A percentile compares a stretch with the other conserved stretches of the same genome.
phyloP scores from a whole-genome alignment of 2,888 invertebrate species.

The Capitulum mitella region DNA sequence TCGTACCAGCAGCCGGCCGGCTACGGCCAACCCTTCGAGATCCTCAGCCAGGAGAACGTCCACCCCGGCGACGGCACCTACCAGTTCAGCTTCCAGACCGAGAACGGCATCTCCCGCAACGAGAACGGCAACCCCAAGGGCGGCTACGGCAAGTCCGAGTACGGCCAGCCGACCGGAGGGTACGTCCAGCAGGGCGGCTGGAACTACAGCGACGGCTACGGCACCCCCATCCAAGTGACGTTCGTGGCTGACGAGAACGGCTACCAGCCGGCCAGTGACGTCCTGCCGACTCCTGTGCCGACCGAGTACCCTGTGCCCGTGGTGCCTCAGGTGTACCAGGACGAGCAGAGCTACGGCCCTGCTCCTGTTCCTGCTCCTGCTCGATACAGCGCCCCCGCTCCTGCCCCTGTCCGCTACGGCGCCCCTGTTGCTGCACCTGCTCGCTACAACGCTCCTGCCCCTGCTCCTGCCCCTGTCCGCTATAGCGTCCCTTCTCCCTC shows the following conservation, averaged over 20 bases:
- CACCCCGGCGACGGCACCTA: conserved; percentile 19
- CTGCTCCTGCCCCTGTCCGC: neutral
- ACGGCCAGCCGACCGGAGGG: neutral
- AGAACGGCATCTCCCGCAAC: conserved; percentile 4
- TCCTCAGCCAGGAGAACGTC: conserved; percentile 7
- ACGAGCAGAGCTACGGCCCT: neutral
- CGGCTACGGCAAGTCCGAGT: conserved; percentile 1
- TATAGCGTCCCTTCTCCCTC: neutral
- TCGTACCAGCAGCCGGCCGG: neutral
- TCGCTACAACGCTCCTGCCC: neutral
- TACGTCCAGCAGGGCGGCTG: conserved; percentile 19
- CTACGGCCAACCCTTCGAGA: neutral
- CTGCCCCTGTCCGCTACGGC: neutral
- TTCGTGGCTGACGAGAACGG: conserved; percentile 17
- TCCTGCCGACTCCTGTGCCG: neutral
- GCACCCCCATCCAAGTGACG: neutral
- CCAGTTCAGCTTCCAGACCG: conserved; percentile 7
- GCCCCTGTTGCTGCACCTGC: neutral
- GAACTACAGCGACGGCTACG: conserved; percentile 14
- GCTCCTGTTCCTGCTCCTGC: neutral
- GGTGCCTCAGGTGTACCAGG: neutral
- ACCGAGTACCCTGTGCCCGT: neutral
- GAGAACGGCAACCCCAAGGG: conserved; percentile 5
- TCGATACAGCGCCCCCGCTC: neutral
- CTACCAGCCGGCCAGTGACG: neutral